phyloP scores from a whole-genome alignment of 2,888 invertebrate species.

The Timema cristinae region DNA sequence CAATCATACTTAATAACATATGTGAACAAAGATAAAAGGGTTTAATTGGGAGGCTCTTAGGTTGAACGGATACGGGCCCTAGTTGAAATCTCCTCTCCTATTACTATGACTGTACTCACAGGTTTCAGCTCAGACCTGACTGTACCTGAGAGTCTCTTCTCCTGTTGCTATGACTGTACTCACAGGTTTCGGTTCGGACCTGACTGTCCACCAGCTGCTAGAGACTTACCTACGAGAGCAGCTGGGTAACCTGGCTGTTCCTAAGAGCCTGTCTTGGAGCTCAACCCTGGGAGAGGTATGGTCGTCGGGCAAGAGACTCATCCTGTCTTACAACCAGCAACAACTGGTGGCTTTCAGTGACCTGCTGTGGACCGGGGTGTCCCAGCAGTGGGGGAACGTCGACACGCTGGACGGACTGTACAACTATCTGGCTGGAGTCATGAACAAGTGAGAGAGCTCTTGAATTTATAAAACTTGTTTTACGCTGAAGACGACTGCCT shows the following conservation, averaged over 20 bases:
- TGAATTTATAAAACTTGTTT: background rate
- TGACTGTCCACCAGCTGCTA: constrained; percentile 42
- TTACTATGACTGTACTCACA: too few relatives aligned
- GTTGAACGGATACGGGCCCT: too few relatives aligned
- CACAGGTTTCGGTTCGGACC: constrained; percentile 45
- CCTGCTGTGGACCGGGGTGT: constrained; percentile 53
- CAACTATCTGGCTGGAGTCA: constrained; percentile 45
- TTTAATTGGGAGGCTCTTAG: too few relatives aligned
- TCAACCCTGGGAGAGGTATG: constrained; percentile 50
- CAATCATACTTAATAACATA: too few relatives aligned
- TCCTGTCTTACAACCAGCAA: constrained; percentile 49
- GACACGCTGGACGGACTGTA: constrained; percentile 52
- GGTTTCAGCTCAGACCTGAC: too few relatives aligned
- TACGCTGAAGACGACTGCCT: too few relatives aligned
- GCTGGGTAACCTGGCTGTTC: constrained; percentile 42
- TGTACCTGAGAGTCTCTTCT: too few relatives aligned
- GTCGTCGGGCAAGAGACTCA: constrained; percentile 48
- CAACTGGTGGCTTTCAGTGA: constrained; percentile 23
- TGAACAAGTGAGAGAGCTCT: constrained; percentile 28
- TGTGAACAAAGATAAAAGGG: too few relatives aligned
- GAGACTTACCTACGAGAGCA: constrained; percentile 42
- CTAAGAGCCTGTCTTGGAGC: constrained; percentile 46
- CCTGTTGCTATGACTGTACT: too few relatives aligned
- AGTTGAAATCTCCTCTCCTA: too few relatives aligned
- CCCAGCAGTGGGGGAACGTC: constrained; percentile 65